Base-by-base conservation (phyloP, 30 jellyfish, hydroid and myxozoan genomes). In the Aurelia aurita complex sp. Pacific region DNA sequence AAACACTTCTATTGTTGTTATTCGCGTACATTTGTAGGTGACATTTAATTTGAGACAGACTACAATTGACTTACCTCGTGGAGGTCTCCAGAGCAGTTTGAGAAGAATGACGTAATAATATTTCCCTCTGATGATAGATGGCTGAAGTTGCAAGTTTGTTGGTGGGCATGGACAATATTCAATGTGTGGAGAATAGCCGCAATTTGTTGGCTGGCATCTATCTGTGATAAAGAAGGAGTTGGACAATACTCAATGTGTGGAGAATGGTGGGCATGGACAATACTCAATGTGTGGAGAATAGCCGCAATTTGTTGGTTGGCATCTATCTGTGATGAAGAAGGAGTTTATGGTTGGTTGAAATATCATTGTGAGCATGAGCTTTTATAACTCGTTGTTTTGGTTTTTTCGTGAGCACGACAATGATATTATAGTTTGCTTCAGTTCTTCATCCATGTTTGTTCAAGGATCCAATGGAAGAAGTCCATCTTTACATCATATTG, bases 81-180 rank as follows among this genome's bases (percentile, higher is more conserved):
- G 82, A 2, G 81, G 76, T 13, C 32, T 50, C 90, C 90, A 80
- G 5, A 29, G 14, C 72, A 80, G 75, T 62, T 55, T 80, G 61
- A 80, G 67, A 19, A 53, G 63, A 19, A 80, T 80, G 62, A 71
- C 90, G 74, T 80, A 80, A 67, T 80, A 80, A 73, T 23, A 65
- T 72, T 52, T 62, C 5, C 78, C 36, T 10, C 85, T 51, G 15
- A n/a, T 32, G 43, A 81, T 81, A 36, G 50, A 11, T 8, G 83
- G 83, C 64, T 10, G 19, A 32, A 81, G 54, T 51, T 67, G 51
- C 40, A 81, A 55, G n/a, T 81, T 69, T 9, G 83, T 81, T 10
- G 90, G 90, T 54, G 90, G 90, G 76, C 90, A 81, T 16, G 90
- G 83, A 35, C 90, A 81, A 57, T 81, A 54, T 29, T 81, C 90